These are phyloP conservation scores for Myotis brandtii DNA, from an alignment of 2,113 vertebrate species.

Conservation along the genomic window DNA sequence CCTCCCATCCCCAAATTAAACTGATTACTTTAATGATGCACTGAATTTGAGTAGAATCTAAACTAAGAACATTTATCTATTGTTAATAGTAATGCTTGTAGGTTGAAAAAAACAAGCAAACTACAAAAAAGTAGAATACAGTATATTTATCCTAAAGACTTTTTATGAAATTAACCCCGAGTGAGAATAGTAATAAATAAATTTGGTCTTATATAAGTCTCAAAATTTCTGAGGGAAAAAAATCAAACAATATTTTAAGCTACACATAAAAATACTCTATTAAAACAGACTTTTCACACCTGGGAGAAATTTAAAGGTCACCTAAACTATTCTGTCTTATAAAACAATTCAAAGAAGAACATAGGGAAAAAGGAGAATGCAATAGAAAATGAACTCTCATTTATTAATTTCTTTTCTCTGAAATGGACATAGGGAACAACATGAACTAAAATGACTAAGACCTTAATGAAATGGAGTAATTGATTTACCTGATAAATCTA, in stretches of 20 bases:
- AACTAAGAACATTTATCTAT: conserved; percentile 7
- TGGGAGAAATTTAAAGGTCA: not conserved
- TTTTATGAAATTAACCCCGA: conserved; percentile 11
- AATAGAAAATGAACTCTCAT: not conserved
- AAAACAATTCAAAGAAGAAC: not conserved
- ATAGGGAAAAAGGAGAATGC: not conserved
- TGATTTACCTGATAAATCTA: not conserved
- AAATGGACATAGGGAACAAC: not conserved
- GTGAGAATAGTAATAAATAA: not conserved
- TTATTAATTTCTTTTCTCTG: not conserved
- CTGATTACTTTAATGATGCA: conserved; percentile 49
- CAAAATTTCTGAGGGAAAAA: not conserved
- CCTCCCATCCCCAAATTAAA: conserved; percentile 23
- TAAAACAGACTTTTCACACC: not conserved
- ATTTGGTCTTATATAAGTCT: not conserved
- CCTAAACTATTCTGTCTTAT: not conserved
- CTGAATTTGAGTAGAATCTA: not conserved
- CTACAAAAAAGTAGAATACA: not conserved
- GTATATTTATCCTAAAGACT: conserved; percentile 38
- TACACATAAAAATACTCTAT: not conserved
- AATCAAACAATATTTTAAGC: not conserved
- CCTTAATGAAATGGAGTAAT: not conserved
- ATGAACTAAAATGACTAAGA: not conserved
- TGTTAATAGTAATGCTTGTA: not conserved
- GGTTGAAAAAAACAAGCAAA: not conserved